A percentile compares a stretch with the other conserved stretches of the same genome.
Conservation (phyloP, 2,113 vertebrate species). For the Bos indicus region DNA sequence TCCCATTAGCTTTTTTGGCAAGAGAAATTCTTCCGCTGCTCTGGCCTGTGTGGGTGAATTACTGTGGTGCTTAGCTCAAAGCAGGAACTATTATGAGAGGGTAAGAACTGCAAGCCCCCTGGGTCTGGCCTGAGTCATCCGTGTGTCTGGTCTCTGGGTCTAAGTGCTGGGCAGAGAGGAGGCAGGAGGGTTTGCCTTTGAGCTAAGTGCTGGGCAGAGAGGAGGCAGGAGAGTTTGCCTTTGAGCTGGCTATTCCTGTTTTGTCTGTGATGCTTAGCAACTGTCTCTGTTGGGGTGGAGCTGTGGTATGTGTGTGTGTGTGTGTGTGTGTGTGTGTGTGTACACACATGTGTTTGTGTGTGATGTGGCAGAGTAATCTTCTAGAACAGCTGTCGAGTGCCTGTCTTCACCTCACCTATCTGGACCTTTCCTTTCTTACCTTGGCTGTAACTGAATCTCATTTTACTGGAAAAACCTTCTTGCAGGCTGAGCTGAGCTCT, state of each 20-base stretch:
- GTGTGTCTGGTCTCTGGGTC: not conserved
- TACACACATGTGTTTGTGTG: fast-evolving
- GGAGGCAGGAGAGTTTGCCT: too few relatives aligned
- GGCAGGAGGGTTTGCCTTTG: too few relatives aligned
- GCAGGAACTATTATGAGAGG: not conserved
- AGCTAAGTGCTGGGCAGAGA: too few relatives aligned
- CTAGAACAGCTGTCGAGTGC: not conserved
- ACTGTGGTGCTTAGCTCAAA: not conserved
- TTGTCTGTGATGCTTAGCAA: not conserved
- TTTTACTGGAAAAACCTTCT: not conserved
- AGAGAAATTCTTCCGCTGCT: not conserved
- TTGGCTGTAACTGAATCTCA: not conserved
- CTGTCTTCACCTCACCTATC: not conserved
- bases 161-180: not conserved
- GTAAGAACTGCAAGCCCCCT: not conserved
- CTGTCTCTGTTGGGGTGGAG: not conserved
- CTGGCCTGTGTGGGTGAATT: not conserved
- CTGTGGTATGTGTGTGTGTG: fast-evolving
- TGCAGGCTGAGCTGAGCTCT: not conserved
- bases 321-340: not conserved
- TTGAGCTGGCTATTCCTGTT: not conserved
- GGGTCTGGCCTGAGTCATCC: not conserved
- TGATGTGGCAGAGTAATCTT: not conserved
- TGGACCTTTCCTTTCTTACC: not conserved
- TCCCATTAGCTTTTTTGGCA: not conserved